phyloP scores from a whole-genome alignment of 35 echinoderm and acorn worm species.

The Eucidaris tribuloides region DNA sequence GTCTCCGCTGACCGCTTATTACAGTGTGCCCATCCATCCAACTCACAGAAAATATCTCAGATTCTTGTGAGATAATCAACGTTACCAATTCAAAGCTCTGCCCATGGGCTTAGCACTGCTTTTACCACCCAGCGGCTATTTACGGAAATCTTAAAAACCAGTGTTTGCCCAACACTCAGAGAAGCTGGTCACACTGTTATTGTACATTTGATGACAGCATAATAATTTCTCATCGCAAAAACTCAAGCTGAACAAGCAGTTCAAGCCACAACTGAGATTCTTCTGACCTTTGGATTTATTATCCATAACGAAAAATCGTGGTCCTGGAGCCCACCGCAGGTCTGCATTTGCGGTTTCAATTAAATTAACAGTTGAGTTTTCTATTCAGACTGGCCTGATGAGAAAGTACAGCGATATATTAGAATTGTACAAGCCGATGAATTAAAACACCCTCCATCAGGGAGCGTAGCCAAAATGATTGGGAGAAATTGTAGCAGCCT shows the following conservation, averaged over 20 bases:
- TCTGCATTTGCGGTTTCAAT: constrained; percentile 33
- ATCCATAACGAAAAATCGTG: constrained; percentile 48
- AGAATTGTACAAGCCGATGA: no score
- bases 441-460: no score
- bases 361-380: not conserved
- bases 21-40: not conserved
- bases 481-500: no score
- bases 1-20: constrained; percentile 10
- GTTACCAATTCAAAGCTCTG: constrained; percentile 43
- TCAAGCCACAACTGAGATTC: not conserved
- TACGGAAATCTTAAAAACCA: constrained; percentile 68
- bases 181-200: constrained; percentile 30
- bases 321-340: constrained; percentile 22
- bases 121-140: constrained; percentile 70
- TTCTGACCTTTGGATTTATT: constrained; percentile 20
- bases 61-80: constrained; percentile 14
- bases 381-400: not conserved
- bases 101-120: constrained; percentile 66
- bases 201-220: constrained; percentile 31
- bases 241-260: not conserved
- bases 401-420: no score
- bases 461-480: no score
- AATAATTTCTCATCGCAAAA: not conserved
- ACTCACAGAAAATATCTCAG: not conserved
- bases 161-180: constrained; percentile 33